phyloP scores from a whole-genome alignment of 2,797 vertebrate genomes.

The Melanotaenia parkinsoni region DNA sequence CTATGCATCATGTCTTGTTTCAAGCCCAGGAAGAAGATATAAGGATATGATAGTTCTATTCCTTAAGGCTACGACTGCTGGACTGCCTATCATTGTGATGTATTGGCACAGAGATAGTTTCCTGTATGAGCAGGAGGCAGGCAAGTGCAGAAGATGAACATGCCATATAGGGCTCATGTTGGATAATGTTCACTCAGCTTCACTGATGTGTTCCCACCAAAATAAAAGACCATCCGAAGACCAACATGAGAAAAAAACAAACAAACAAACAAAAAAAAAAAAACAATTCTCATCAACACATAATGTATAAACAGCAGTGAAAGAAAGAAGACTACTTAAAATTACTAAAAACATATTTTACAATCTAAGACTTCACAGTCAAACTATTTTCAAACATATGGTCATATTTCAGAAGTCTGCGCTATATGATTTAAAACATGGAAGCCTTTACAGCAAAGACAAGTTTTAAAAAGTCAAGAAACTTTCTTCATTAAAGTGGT shows the following conservation, averaged over 20 bases:
- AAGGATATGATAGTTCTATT: constrained; percentile 49
- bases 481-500: no score
- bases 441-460: no score
- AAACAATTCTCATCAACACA: background rate
- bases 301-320: no score
- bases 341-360: no score
- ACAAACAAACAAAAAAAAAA: background rate
- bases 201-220: constrained; percentile 1
- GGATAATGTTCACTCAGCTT: constrained; percentile 27
- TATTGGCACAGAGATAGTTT: constrained; percentile 31
- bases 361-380: no score
- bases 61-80: constrained; percentile 47
- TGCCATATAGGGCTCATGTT: constrained; percentile 30
- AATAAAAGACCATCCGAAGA: constrained; percentile 4
- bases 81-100: constrained; percentile 44
- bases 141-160: constrained; percentile 1
- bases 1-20: constrained; percentile 73
- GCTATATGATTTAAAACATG: no score
- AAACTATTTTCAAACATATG: no score
- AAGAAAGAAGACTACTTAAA: no score
- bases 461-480: no score
- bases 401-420: no score
- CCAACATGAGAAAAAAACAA: background rate
- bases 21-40: constrained; percentile 44
- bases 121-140: constrained; percentile 7